Evolutionary conservation across 2,888 invertebrate species (phyloP), one percentile per base, ranked within the genome.

Genomic region (Phaonia tiefii): DNA sequence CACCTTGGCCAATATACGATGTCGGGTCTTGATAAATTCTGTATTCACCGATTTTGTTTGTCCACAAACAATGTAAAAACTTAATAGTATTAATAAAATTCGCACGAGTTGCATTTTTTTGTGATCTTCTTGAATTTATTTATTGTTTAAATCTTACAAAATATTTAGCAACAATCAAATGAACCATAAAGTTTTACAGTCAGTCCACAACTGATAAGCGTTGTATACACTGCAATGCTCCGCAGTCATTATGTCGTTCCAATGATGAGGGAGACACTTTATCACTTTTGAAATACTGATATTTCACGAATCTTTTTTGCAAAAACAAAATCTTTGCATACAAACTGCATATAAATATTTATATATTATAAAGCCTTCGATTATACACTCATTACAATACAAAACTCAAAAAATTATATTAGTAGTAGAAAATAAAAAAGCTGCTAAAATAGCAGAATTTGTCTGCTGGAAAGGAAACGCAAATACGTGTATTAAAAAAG

Each of bases 161-260:
- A 17, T 22, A 63, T 39, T 49, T n/a, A 76, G 49, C 22, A 69
- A n/a, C 58, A 66, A 67, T 69, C 49, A 56, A 65, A 44, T 78
- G 71, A 81, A 78, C 81, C 75, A 81, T 75, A 78, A 81, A 81
- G 78, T 78, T 75, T 81, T 81, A 72, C 78, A 78, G 78, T 44
- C 81, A 65, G 63, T 26, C 75, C 63, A 72, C 71, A 81, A 81
- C 81, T 81, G 72, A 81, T 72, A 72, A 72, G 46, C n/a, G 15
- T 10, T 26, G 1, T 26, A 20, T 44, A 1, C 37, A 46, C 7
- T 20, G 15, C 46, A 31, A 37, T 51, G 22, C 20, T 49, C 8
- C 49, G 25, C 31, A 63, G 46, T 31, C 31, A 31, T 8, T 31
- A 8, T n/a, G n/a, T n/a, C 31, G 31, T 31, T 8, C 31, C 4